Evolutionary conservation across 2,113 vertebrate genomes (phyloP).

Genomic region (Macquaria ambigua): DNA sequence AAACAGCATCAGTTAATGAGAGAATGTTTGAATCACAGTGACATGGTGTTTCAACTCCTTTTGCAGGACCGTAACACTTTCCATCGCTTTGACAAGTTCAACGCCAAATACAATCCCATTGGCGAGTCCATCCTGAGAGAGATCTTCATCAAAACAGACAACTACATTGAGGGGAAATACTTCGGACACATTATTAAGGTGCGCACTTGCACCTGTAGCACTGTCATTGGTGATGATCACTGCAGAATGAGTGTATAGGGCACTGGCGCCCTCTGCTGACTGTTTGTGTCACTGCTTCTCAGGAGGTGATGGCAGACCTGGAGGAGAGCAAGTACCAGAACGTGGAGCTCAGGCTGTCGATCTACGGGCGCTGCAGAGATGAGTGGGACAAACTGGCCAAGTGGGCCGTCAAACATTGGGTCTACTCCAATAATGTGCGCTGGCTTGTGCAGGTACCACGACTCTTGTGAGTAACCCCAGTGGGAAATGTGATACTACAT

Average conservation of each 20-base stretch:
- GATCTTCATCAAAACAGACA: conserved; percentile 99
- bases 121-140: conserved; percentile 96
- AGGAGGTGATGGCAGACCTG: conserved; percentile 98
- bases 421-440: conserved; percentile 95
- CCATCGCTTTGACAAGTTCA: conserved; percentile 99
- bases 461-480: conserved; percentile 90
- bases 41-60: not conserved
- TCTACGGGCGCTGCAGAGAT: conserved; percentile 92
- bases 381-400: conserved; percentile 96
- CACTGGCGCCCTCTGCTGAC: conserved; percentile 48
- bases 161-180: conserved; percentile 94
- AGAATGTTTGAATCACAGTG: not conserved
- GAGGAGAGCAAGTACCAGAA: conserved; percentile 99
- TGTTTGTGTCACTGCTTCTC: conserved; percentile 39
- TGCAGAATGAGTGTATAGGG: not conserved
- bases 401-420: conserved; percentile 91
- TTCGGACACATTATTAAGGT: conserved; percentile 98
- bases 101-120: conserved; percentile 98
- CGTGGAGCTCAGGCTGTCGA: conserved; percentile 93
- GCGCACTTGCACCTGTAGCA: not conserved
- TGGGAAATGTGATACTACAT: not conserved
- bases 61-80: conserved; percentile 97
- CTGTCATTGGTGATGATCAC: not conserved
- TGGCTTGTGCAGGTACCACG: conserved; percentile 97
- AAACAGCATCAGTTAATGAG: not conserved